Evolutionary conservation across 2,888 invertebrate species (phyloP).

Genomic region (Tolmerus cingulatus): DNA sequence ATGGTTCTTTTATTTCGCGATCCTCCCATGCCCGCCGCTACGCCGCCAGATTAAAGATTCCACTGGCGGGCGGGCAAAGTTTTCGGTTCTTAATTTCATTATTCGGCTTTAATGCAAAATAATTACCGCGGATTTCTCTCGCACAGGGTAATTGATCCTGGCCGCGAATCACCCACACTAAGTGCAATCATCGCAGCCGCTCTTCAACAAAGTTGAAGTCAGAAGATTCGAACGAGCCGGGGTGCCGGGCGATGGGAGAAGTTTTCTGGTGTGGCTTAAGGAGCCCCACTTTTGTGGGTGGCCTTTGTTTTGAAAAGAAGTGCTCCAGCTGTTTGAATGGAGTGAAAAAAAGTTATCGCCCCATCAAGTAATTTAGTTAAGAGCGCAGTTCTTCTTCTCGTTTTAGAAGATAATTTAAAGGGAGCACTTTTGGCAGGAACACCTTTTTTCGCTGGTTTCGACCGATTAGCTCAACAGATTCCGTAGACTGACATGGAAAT

Average conservation of each 20-base stretch:
- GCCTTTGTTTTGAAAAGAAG: not conserved
- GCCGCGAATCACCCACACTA: not conserved
- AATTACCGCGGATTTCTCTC: not conserved
- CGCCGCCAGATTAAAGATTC: not conserved
- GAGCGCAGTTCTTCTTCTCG: not conserved
- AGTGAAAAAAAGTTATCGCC: not conserved
- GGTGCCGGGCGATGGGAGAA: not conserved
- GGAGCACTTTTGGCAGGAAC: not conserved
- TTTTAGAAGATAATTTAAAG: not conserved
- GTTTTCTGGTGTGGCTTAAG: not conserved
- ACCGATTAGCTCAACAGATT: not conserved
- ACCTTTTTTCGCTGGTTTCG: not conserved
- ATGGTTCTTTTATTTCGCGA: not conserved
- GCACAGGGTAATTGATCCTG: not conserved
- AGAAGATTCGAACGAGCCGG: not conserved
- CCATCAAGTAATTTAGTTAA: not conserved
- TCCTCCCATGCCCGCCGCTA: not conserved
- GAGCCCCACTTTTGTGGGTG: not conserved
- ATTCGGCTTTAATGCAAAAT: constrained; percentile 16
- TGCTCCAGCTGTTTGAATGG: not conserved
- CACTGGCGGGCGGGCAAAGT: not conserved
- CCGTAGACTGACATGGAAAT: not conserved
- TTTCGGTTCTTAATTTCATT: constrained; percentile 20
- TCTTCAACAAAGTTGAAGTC: not conserved
- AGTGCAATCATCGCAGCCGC: not conserved